A percentile compares a stretch with the other conserved stretches of the same genome.
These are phyloP conservation scores for Hydrotaea diabolus DNA, from an alignment of 2,888 invertebrate species.

Conservation along the genomic window DNA sequence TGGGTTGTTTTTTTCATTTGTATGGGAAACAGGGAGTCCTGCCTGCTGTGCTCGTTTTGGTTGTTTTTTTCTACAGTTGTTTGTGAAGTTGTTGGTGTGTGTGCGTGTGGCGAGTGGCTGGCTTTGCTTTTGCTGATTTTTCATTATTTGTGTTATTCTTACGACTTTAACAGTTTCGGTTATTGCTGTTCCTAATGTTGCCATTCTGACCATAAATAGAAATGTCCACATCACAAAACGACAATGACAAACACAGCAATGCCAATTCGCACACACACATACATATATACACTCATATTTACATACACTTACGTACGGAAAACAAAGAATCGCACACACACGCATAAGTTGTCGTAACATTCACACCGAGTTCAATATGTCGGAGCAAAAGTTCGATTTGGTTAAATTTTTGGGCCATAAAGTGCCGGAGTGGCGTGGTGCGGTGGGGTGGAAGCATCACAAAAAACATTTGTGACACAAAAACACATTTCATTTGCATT, in stretches of 20 bases:
- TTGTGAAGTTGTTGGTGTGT: background rate
- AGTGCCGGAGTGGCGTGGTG: constrained; percentile 18
- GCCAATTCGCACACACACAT: background rate
- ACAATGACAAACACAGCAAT: constrained; percentile 17
- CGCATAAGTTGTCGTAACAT: background rate
- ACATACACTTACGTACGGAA: constrained; percentile 30
- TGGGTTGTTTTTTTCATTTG: background rate
- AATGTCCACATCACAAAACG: constrained; percentile 55
- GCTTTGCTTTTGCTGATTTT: constrained; percentile 49
- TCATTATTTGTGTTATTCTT: constrained; percentile 44
- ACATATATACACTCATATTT: constrained; percentile 24
- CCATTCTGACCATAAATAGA: constrained; percentile 62
- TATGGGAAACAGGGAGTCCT: background rate
- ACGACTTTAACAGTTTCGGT: constrained; percentile 40
- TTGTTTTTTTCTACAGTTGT: background rate
- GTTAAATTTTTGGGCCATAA: constrained; percentile 49
- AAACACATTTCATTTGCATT: constrained; percentile 68
- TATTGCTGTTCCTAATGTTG: constrained; percentile 47
- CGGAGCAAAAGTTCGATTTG: constrained; percentile 56
- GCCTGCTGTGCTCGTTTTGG: background rate
- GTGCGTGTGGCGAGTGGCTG: background rate
- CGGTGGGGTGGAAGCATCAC: background rate
- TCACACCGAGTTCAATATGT: constrained; percentile 51
- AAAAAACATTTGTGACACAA: constrained; percentile 61
- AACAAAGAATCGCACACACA: background rate